Base-by-base conservation (phyloP, 2,888 invertebrate species). In the Cephus pygmeus region DNA sequence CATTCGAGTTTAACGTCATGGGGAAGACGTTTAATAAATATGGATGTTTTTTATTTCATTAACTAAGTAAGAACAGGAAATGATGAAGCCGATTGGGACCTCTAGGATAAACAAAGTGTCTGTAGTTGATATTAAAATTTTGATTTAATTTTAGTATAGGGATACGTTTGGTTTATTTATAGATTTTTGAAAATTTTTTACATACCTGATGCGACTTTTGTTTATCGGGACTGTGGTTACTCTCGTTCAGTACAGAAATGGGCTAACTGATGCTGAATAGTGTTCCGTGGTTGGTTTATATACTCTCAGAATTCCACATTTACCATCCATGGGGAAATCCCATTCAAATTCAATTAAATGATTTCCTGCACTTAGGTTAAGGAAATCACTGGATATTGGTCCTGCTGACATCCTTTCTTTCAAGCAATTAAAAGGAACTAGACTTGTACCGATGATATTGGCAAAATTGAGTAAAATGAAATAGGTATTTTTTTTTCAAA, bases 1-100 rank as follows among this genome's bases (percentile, higher is more conserved):
- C 86, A 83, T 88, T 88, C 83, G 81, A 85, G 83, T 85, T 85
- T 83, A 84, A 82, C 81, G 82, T 79, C 82, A 86, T 86, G 87
- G 85, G 85, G 79, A 82, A 82, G 83, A 79, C 80, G 83, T 83
- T 83, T 71, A 80, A 85, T 87, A 85, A 74, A 80, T 79, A 79
- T 80, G 73, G 77, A 81, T 81, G 2, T 56, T 56, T 56, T 56
- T 56, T 56, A 15, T 56, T 56, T 23, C 56, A 56, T 56, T 56
- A 15, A 15, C 56, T 56, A 23, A 56, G 56, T 56, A 15, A 23
- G 23, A 56, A 9, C 56, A 56, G 56, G 56, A 56, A 56, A 23
- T 23, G 23, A 23, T 23, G 15, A 23, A 56, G 56, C 2, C 56
- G 15, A 40, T 1, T 56, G 56, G 23, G 23, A 56, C 23, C 15